A percentile compares a stretch with the other conserved stretches of the same genome.
phyloP scores from a whole-genome alignment of 92 coral and sea anemone species.

The Nematostella vectensis region DNA sequence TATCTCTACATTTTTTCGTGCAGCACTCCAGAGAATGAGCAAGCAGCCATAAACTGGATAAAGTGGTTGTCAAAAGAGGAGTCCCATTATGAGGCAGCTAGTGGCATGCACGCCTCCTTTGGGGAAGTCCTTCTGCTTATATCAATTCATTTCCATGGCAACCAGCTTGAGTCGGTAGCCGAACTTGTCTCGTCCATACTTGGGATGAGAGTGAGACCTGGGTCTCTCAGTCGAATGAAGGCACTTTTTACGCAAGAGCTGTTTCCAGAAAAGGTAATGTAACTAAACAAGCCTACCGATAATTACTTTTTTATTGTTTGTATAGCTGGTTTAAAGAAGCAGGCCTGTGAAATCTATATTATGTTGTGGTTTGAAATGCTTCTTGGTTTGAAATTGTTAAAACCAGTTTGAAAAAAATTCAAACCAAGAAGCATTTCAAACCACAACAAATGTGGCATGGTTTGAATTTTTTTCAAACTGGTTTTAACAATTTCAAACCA shows the following conservation, averaged over 20 bases:
- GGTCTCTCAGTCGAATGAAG: slow-evolving; percentile 73
- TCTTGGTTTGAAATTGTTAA: no score
- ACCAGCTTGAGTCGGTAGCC: slow-evolving; percentile 79
- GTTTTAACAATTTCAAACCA: no score
- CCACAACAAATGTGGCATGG: no score
- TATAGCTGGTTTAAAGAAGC: no score
- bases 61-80: slow-evolving; percentile 87
- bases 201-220: slow-evolving; percentile 78
- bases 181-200: slow-evolving; percentile 87
- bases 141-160: slow-evolving; percentile 96
- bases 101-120: slow-evolving; percentile 90
- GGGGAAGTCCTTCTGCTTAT: slow-evolving; percentile 83
- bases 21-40: slow-evolving; percentile 85
- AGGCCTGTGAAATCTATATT: no score
- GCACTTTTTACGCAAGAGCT: slow-evolving; percentile 85
- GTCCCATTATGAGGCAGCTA: slow-evolving; percentile 79
- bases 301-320: background rate
- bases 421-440: no score
- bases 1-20: no score
- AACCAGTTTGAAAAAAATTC: no score
- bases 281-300: background rate
- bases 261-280: slow-evolving; percentile 77
- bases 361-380: no score
- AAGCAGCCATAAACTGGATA: slow-evolving; percentile 66
- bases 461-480: no score